A percentile compares a stretch with the other conserved stretches of the same genome.
Evolutionary conservation across 1,140 invertebrate species (phyloP).

Genomic region (Hydropsyche tenuis): DNA sequence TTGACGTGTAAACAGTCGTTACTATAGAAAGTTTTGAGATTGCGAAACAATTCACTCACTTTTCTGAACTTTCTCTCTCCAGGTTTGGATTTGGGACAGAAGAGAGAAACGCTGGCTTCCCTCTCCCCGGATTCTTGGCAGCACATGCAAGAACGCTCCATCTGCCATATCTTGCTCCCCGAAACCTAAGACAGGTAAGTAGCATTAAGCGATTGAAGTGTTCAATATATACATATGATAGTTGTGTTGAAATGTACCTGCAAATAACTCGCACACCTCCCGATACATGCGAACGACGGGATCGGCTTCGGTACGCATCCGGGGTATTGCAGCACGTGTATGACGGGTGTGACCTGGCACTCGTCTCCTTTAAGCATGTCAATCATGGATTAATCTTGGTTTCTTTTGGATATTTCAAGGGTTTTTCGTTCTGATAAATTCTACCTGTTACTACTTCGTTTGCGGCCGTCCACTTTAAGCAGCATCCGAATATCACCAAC

Average conservation of each 20-base stretch:
- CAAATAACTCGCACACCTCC: constrained; percentile 88
- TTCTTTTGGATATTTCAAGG: too few relatives aligned
- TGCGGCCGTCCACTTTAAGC: neutral
- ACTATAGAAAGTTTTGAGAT: neutral
- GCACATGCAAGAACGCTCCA: constrained; percentile 93
- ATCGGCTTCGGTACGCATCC: constrained; percentile 93
- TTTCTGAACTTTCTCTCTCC: constrained; percentile 87
- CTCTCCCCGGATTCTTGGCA: constrained; percentile 93
- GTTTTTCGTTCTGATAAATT: too few relatives aligned
- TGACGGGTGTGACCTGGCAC: constrained; percentile 89
- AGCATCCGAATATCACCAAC: constrained; percentile 9
- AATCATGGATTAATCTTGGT: too few relatives aligned
- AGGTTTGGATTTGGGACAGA: constrained; percentile 86
- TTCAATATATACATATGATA: neutral
- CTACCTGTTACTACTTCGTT: constrained; percentile 7
- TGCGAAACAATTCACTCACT: constrained; percentile 61
- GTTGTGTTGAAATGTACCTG: constrained; percentile 69
- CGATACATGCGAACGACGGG: constrained; percentile 90
- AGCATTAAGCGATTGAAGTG: neutral
- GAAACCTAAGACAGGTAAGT: constrained; percentile 72
- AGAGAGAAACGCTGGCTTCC: constrained; percentile 86
- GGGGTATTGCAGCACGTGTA: constrained; percentile 89
- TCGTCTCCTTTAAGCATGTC: constrained; percentile 70
- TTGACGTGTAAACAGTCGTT: too few relatives aligned
- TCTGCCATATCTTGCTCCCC: constrained; percentile 96